phyloP scores from a whole-genome alignment of 2,797 vertebrate species.

The Lycodopsis pacificus region DNA sequence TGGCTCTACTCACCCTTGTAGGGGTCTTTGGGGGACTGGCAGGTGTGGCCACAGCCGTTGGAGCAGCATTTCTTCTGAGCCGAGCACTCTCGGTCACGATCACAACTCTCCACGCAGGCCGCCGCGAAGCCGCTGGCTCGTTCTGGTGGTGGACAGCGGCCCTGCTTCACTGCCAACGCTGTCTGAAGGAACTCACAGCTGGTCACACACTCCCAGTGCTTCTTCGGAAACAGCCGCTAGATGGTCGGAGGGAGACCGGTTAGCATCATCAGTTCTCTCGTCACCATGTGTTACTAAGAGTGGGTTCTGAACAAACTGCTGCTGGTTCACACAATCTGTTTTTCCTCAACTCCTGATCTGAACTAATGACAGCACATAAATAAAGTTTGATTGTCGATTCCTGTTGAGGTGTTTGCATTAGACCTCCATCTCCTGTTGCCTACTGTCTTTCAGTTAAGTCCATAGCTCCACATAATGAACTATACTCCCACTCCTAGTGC shows the following conservation, averaged over 20 bases:
- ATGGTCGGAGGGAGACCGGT: not conserved
- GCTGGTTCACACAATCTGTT: too few relatives aligned
- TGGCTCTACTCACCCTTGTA: constrained; percentile 85
- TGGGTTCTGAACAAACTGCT: too few relatives aligned
- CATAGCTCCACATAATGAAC: not conserved
- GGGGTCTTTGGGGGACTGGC: constrained; percentile 90
- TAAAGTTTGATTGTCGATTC: not conserved
- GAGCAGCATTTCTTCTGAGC: constrained; percentile 93
- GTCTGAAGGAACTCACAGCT: constrained; percentile 95
- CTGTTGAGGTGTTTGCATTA: not conserved
- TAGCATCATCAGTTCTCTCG: too few relatives aligned
- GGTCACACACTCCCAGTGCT: constrained; percentile 92
- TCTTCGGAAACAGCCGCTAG: constrained; percentile 90
- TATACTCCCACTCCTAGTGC: not conserved
- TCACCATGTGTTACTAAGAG: too few relatives aligned
- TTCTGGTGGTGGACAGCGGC: constrained; percentile 90
- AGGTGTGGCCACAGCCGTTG: constrained; percentile 94
- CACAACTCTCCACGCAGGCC: constrained; percentile 94
- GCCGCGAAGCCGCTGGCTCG: constrained; percentile 93
- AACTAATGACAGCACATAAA: not conserved
- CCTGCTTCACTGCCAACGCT: constrained; percentile 88
- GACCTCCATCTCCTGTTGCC: not conserved
- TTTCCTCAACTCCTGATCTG: not conserved
- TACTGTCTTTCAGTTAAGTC: not conserved
- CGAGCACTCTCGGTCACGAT: constrained; percentile 88